A percentile compares a stretch with the other conserved stretches of the same genome.
These are phyloP conservation scores for Lamproptera curius DNA, from an alignment of 2,888 invertebrate species.

Conservation along the genomic window DNA sequence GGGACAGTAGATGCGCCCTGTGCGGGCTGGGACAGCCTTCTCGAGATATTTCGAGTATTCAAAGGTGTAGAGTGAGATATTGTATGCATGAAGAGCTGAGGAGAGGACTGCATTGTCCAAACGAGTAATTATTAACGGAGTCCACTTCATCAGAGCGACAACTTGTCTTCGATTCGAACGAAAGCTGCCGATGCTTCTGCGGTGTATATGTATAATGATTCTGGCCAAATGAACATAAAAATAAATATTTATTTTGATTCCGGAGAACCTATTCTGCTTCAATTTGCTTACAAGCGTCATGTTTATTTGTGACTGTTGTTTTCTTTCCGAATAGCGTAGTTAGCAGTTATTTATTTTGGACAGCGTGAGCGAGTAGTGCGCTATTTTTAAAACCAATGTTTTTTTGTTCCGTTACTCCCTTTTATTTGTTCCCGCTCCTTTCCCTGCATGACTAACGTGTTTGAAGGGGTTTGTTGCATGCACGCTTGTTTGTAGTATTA, in stretches of 20 bases:
- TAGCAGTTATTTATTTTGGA: constrained; percentile 54
- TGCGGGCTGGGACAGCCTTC: constrained; percentile 74
- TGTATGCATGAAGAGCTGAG: constrained; percentile 48
- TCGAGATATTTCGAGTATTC: constrained; percentile 42
- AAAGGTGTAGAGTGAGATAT: constrained; percentile 44
- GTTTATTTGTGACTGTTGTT: constrained; percentile 59
- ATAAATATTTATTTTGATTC: constrained; percentile 75
- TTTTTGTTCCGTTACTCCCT: constrained; percentile 60
- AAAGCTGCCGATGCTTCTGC: constrained; percentile 56
- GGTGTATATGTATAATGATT: constrained; percentile 61
- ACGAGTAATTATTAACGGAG: constrained; percentile 19
- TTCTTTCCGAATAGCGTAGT: constrained; percentile 62
- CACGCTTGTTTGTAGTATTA: constrained; percentile 58
- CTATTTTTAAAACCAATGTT: constrained; percentile 74
- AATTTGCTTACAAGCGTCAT: constrained; percentile 76
- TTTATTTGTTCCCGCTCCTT: constrained; percentile 52
- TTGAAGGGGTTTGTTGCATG: constrained; percentile 64
- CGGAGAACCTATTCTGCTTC: constrained; percentile 78
- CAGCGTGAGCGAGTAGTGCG: constrained; percentile 66
- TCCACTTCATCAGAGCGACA: constrained; percentile 23
- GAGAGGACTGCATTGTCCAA: constrained; percentile 21
- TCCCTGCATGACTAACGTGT: constrained; percentile 69
- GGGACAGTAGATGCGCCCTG: constrained; percentile 44
- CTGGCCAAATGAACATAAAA: constrained; percentile 75
- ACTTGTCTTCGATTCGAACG: constrained; percentile 23